phyloP scores from a whole-genome alignment of 2,113 vertebrate species.

The Pimephales promelas region DNA sequence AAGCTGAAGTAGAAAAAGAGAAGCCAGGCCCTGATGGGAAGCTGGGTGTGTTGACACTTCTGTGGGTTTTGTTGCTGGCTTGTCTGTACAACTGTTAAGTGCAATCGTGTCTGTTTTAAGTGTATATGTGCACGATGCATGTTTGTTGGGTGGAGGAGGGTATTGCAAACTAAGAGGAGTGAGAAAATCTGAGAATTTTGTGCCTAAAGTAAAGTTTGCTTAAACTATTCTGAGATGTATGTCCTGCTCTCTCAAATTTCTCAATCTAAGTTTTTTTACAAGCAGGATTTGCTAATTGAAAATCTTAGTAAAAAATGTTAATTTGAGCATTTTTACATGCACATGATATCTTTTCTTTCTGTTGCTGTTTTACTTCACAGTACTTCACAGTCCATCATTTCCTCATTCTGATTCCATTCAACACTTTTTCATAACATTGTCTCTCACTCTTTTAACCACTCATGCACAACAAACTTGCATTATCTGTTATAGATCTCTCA shows the following conservation, averaged over 20 bases:
- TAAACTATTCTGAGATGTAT: background rate
- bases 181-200: background rate
- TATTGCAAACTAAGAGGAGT: background rate
- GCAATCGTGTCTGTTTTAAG: background rate
- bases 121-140: background rate
- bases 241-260: background rate
- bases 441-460: background rate
- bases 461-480: background rate
- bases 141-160: background rate
- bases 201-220: background rate
- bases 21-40: constrained; percentile 41
- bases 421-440: background rate
- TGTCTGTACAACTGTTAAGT: background rate
- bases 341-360: background rate
- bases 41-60: constrained; percentile 41
- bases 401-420: constrained; percentile 17
- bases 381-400: constrained; percentile 10
- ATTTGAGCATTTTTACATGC: constrained; percentile 8
- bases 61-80: background rate
- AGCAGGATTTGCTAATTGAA: background rate
- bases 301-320: no score
- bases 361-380: background rate
- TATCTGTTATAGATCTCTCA: background rate
- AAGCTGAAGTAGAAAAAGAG: constrained; percentile 34
- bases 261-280: background rate